A percentile compares a stretch with the other conserved stretches of the same genome.
Evolutionary conservation across 2,113 vertebrate genomes (phyloP).

Genomic region (Anarrhichthys ocellatus): DNA sequence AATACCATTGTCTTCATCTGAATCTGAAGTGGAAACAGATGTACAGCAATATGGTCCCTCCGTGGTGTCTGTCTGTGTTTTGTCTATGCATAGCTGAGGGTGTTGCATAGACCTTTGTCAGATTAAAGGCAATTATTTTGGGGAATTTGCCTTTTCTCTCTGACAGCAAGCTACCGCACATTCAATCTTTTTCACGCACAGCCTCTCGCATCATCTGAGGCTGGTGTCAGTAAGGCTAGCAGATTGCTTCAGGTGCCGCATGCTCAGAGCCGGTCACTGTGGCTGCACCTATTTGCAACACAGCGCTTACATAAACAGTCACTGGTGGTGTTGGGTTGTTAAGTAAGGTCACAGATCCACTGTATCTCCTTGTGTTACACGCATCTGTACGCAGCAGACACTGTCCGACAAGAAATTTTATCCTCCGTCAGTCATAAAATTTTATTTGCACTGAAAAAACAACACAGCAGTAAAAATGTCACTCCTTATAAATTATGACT

Average conservation of each 20-base stretch:
- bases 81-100: constrained; percentile 16
- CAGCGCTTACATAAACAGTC: constrained; percentile 18
- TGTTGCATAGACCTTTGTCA: constrained; percentile 27
- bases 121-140: constrained; percentile 26
- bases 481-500: constrained; percentile 43
- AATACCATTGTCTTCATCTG: constrained; percentile 32
- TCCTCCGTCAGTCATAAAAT: constrained; percentile 45
- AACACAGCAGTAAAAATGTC: constrained; percentile 57
- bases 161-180: constrained; percentile 12
- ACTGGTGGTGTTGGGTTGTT: constrained; percentile 30
- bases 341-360: constrained; percentile 16
- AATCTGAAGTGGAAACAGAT: constrained; percentile 59
- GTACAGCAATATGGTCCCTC: constrained; percentile 20
- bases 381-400: constrained; percentile 12
- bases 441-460: constrained; percentile 44
- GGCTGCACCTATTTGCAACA: not conserved
- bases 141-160: constrained; percentile 31
- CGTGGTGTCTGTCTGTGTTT: constrained; percentile 25
- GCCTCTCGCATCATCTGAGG: not conserved
- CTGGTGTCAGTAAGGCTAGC: constrained; percentile 8
- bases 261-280: not conserved
- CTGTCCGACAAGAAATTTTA: constrained; percentile 34
- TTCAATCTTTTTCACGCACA: constrained; percentile 3
- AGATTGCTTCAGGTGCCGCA: constrained; percentile 28
- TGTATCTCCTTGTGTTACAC: not conserved